phyloP scores from a whole-genome alignment of 2,888 invertebrate genomes.

The Sinohyriopsis cumingii region DNA sequence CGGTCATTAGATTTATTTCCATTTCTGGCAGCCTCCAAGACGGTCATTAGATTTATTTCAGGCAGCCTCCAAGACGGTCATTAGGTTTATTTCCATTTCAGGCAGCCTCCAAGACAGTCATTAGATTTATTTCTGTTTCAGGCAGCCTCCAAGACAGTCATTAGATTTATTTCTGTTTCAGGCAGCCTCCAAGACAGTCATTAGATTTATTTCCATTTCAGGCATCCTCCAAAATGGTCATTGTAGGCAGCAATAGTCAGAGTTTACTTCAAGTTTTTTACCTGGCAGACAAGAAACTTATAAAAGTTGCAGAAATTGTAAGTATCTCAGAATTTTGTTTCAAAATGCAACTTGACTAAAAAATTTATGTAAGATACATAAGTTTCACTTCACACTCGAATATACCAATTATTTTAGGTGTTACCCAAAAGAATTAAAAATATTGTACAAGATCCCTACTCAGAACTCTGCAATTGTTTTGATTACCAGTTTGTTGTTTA shows the following conservation, averaged over 20 bases:
- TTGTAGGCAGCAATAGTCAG: constrained; percentile 64
- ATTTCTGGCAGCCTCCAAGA: too few relatives aligned
- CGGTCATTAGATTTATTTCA: constrained; percentile 1
- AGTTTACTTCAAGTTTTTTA: constrained; percentile 55
- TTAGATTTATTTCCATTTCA: constrained; percentile 13
- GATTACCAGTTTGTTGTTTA: too few relatives aligned
- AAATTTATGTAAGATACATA: background rate
- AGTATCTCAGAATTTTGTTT: constrained; percentile 21
- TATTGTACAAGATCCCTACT: too few relatives aligned
- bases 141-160: too few relatives aligned
- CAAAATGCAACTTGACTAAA: background rate
- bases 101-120: too few relatives aligned
- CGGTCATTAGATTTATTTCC: constrained; percentile 22
- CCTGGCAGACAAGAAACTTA: constrained; percentile 27
- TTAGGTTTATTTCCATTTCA: too few relatives aligned
- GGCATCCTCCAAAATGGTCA: constrained; percentile 36
- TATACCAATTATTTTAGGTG: too few relatives aligned
- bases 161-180: constrained; percentile 1
- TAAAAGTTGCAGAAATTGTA: constrained; percentile 55
- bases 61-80: background rate
- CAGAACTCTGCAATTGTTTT: too few relatives aligned
- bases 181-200: background rate
- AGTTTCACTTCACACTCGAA: too few relatives aligned
- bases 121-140: too few relatives aligned
- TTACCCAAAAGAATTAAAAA: too few relatives aligned